phyloP scores from a whole-genome alignment of 2,888 invertebrate genomes.

The Ophion ventricosus region DNA sequence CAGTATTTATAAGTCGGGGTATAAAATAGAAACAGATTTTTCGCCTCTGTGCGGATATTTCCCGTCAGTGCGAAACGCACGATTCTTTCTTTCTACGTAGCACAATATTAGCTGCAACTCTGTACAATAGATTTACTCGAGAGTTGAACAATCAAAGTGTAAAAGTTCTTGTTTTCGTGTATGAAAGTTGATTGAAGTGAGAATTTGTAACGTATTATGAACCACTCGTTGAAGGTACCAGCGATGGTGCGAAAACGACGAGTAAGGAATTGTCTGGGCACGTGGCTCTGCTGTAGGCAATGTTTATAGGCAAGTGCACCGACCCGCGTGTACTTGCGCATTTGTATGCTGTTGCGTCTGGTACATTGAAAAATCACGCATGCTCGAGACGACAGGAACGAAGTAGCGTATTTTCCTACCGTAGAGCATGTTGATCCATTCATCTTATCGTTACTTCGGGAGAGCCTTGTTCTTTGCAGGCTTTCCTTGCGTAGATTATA shows the following conservation, averaged over 20 bases:
- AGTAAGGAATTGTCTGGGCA: conserved; percentile 78
- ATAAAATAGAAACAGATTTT: background rate
- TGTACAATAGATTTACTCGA: conserved; percentile 35
- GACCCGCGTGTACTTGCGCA: conserved; percentile 68
- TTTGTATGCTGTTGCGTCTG: conserved; percentile 7
- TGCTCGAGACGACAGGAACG: conserved; percentile 19
- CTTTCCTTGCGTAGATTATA: background rate
- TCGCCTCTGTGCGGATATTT: conserved; percentile 25
- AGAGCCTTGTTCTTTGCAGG: background rate
- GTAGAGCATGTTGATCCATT: conserved; percentile 27
- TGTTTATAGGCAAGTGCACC: conserved; percentile 80
- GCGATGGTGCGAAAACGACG: conserved; percentile 77
- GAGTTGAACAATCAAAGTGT: background rate
- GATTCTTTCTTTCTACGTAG: background rate
- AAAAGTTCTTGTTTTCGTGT: conserved; percentile 5
- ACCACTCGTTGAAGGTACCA: conserved; percentile 76
- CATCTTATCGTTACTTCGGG: background rate
- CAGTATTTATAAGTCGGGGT: background rate
- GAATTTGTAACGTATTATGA: conserved; percentile 57
- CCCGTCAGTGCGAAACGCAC: conserved; percentile 39
- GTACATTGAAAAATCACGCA: conserved; percentile 36
- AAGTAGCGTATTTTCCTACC: background rate
- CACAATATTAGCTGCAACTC: conserved; percentile 20
- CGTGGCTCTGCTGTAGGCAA: conserved; percentile 80
- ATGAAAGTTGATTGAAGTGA: conserved; percentile 42